A percentile compares a stretch with the other conserved stretches of the same genome.
These are phyloP conservation scores for Cotesia chilonis DNA, from an alignment of 1,140 invertebrate genomes.

Conservation along the genomic window DNA sequence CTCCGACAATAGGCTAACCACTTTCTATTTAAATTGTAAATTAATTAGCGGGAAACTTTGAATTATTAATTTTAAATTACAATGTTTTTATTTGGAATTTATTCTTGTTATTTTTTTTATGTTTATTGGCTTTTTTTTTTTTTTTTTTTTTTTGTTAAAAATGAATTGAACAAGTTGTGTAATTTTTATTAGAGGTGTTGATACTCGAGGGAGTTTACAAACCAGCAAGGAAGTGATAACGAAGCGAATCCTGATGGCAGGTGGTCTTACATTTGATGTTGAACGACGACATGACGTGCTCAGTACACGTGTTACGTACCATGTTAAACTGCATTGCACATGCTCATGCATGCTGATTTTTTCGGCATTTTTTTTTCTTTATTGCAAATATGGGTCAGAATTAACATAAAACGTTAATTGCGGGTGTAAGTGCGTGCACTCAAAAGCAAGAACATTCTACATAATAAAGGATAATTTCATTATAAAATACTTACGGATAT, in stretches of 20 bases:
- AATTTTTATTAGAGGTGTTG: constrained; percentile 2
- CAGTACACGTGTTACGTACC: constrained; percentile 16
- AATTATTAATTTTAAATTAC: too few relatives aligned
- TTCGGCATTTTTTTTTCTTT: constrained; percentile 27
- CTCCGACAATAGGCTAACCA: too few relatives aligned
- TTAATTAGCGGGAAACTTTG: too few relatives aligned
- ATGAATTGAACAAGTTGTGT: too few relatives aligned
- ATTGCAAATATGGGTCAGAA: constrained; percentile 51
- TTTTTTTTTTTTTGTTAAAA: too few relatives aligned
- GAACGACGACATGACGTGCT: constrained; percentile 9
- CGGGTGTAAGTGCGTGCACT: constrained; percentile 35
- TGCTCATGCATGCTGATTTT: constrained; percentile 44
- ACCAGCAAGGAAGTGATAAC: constrained; percentile 40
- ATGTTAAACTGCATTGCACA: constrained; percentile 47
- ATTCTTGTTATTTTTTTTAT: too few relatives aligned
- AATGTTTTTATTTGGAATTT: too few relatives aligned
- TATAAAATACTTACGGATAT: too few relatives aligned
- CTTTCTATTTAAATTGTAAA: too few relatives aligned
- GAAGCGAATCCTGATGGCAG: constrained; percentile 38
- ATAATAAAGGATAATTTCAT: neutral
- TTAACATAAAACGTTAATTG: constrained; percentile 54
- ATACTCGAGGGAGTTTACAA: neutral
- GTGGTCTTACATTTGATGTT: constrained; percentile 26
- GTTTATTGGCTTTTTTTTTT: too few relatives aligned
- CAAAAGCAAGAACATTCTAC: neutral